Conservation (phyloP, 2,797 vertebrate genomes). For the Arctocebus calabarensis region DNA sequence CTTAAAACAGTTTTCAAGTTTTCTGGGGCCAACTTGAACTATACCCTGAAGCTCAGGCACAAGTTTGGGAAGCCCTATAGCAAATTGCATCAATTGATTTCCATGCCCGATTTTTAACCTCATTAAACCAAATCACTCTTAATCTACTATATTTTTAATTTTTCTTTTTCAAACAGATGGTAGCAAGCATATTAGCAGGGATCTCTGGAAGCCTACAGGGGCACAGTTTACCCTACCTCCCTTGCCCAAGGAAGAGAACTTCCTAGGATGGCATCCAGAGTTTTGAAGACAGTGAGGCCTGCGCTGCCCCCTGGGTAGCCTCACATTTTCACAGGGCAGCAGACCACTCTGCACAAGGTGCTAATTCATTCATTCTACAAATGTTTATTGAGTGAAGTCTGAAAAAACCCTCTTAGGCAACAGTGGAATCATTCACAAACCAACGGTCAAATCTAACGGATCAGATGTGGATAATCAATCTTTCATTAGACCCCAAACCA, state of each 20-base stretch:
- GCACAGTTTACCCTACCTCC: not conserved
- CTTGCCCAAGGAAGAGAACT: not conserved
- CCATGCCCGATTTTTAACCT: not conserved
- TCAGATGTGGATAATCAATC: conserved; percentile 74
- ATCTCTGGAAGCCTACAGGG: not conserved
- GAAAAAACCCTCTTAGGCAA: conserved; percentile 56
- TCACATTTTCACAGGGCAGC: not conserved
- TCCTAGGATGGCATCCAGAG: not conserved
- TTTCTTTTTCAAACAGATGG: conserved; percentile 31
- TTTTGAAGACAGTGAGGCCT: not conserved
- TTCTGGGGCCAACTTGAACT: not conserved
- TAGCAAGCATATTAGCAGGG: conserved; percentile 4
- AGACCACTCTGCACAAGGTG: conserved; percentile 68
- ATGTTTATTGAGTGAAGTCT: conserved; percentile 71
- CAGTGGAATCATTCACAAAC: conserved; percentile 77
- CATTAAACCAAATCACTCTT: conserved; percentile 40
- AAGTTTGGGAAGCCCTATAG: not conserved
- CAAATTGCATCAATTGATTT: not conserved
- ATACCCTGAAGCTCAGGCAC: not conserved
- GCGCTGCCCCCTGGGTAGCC: not conserved
- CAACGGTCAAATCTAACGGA: conserved; percentile 75
- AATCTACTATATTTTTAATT: conserved; percentile 22
- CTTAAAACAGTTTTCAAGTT: conserved; percentile 8
- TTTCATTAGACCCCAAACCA: conserved; percentile 78
- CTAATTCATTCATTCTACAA: conserved; percentile 81